These are phyloP conservation scores for Ecliptopera silaceata DNA, from an alignment of 2,888 invertebrate species.

Conservation along the genomic window DNA sequence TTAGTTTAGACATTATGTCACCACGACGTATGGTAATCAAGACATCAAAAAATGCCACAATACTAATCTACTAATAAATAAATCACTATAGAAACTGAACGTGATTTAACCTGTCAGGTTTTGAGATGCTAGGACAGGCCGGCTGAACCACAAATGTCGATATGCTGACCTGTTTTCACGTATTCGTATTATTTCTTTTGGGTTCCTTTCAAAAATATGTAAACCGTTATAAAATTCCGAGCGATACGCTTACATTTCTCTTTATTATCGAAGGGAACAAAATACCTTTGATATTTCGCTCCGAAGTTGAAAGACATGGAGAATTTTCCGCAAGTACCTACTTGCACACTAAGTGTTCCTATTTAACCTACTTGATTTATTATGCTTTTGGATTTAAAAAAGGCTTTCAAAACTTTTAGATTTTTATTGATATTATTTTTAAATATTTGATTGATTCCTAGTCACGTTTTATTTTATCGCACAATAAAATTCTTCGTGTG, in stretches of 20 bases:
- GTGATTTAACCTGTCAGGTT: too few relatives aligned
- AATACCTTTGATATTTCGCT: constrained; percentile 36
- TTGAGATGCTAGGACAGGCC: too few relatives aligned
- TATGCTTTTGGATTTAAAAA: constrained; percentile 19
- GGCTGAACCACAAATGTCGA: constrained; percentile 29
- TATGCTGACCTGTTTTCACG: constrained; percentile 19
- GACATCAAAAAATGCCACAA: too few relatives aligned
- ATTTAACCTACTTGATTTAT: constrained; percentile 28
- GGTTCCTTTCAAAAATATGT: constrained; percentile 21
- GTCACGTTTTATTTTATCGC: too few relatives aligned
- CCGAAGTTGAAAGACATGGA: constrained; percentile 30
- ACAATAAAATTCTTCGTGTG: too few relatives aligned
- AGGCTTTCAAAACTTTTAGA: constrained; percentile 11
- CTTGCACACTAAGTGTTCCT: constrained; percentile 30
- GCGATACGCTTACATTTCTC: constrained; percentile 28
- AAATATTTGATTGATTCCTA: too few relatives aligned
- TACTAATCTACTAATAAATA: too few relatives aligned
- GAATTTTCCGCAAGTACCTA: constrained; percentile 29
- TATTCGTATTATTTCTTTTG: constrained; percentile 12
- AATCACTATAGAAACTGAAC: too few relatives aligned
- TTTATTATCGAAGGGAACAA: constrained; percentile 33
- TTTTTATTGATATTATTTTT: too few relatives aligned
- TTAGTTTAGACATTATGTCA: too few relatives aligned
- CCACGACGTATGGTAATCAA: too few relatives aligned
- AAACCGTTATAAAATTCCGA: constrained; percentile 31